Evolutionary conservation across 2,113 vertebrate species (phyloP).

Genomic region (Gymnarchus niloticus): DNA sequence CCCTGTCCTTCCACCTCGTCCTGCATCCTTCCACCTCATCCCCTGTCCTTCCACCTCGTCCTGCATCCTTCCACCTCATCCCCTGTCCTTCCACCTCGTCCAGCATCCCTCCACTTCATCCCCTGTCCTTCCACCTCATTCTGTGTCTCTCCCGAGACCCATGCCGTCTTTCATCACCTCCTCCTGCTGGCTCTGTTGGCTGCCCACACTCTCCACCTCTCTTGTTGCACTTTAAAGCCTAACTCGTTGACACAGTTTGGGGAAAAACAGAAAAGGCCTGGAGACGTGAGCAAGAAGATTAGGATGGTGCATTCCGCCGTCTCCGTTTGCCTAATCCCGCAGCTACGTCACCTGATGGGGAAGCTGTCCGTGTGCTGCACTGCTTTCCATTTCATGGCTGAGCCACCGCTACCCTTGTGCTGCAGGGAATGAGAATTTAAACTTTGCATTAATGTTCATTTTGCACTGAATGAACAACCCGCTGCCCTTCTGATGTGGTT

Average conservation of each 20-base stretch:
- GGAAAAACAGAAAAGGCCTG: neutral
- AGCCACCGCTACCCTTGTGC: neutral
- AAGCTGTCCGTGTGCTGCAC: neutral
- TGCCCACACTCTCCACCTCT: neutral
- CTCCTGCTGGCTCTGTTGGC: neutral
- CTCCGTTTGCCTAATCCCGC: too few relatives aligned
- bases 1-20: neutral
- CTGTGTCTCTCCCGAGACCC: neutral
- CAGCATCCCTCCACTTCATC: too few relatives aligned
- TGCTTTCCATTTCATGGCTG: neutral
- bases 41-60: neutral
- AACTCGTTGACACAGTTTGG: neutral
- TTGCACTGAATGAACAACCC: neutral
- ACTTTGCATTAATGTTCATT: neutral
- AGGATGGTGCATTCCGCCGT: too few relatives aligned
- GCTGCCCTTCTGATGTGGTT: neutral
- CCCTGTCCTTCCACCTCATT: too few relatives aligned
- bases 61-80: too few relatives aligned
- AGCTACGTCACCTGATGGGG: too few relatives aligned
- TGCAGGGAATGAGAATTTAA: neutral
- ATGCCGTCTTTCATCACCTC: neutral
- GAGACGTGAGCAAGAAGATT: too few relatives aligned
- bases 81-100: too few relatives aligned
- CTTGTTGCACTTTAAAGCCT: too few relatives aligned
- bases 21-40: neutral